Evolutionary conservation across 2,113 vertebrate genomes (phyloP), one percentile per base, ranked within the genome.

Genomic region (Daboia siamensis): DNA sequence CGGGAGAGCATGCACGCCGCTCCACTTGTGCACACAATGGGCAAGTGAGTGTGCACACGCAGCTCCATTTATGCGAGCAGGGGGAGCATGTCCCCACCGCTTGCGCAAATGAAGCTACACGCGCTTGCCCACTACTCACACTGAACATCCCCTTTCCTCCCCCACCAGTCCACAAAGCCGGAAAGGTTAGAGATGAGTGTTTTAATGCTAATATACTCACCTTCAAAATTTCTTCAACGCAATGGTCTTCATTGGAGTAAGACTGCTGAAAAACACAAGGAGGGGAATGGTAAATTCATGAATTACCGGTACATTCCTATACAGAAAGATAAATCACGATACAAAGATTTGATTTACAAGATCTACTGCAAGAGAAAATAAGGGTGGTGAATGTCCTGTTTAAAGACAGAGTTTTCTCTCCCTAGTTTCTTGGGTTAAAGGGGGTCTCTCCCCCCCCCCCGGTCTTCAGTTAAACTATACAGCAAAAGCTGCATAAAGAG

Each of bases 201-300:
- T 12, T 59, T 33, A 86, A 87, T 80, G 5, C 1, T 4, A 26
- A 88, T 10, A 26, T 29, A 96, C 98, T 97, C 96, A 99, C 99
- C 98, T 97, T 98, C 94, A 99, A 96, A 95, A 99, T 99, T 92
- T 99, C 98, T 96, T 99, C 98, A 46, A 99, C 98, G 94, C 98
- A 98, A 64, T 98, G 98, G 59, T 94, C 97, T 95, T 98, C 98
- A 98, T 96, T 97, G 92, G 98, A 94, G 93, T 96, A 97, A 1
- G 97, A 97, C 98, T 98, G 97, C 97, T 98, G 85, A 61, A 96
- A 96, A 1, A 61, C 57, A 94, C 90, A 24, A 88, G 74, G 89
- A 48, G 74, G 0, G 44, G 84, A 7, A 3, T 93, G 7, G 90
- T 93, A 86, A 90, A 39, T 54, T 26, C 26, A 10, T 48, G 51